Conservation (phyloP, 2,797 vertebrate species). For the Platalea minor region DNA sequence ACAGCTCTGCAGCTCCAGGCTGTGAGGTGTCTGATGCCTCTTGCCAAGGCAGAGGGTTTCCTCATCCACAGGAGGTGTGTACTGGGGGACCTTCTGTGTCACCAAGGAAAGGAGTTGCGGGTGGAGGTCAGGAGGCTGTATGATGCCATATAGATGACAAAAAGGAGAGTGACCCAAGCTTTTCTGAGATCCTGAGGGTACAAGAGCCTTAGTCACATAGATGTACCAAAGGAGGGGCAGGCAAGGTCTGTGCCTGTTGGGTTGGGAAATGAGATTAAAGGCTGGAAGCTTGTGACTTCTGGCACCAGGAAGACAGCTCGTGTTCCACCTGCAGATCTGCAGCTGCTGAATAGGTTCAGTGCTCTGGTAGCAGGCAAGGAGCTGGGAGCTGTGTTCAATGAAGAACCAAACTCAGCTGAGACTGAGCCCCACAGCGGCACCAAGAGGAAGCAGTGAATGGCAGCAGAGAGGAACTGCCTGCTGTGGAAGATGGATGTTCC, state of each 20-base stretch:
- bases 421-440: background rate
- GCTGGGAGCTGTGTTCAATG: accelerated
- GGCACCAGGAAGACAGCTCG: background rate
- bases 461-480: background rate
- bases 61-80: no score
- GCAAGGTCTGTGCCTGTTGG: background rate
- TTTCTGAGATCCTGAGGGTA: background rate
- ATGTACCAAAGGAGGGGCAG: background rate
- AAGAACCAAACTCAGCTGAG: background rate
- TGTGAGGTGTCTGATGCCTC: background rate
- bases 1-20: background rate
- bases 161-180: background rate
- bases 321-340: background rate
- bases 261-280: background rate
- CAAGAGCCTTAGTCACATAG: background rate
- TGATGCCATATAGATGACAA: background rate
- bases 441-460: background rate
- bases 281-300: background rate
- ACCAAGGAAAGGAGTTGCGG: background rate
- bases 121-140: background rate
- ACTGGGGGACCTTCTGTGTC: background rate
- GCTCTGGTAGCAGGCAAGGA: background rate
- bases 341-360: background rate
- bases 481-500: background rate
- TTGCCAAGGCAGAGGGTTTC: background rate